Percentiles rank a stretch among this genome's conserved stretches.
Conservation (phyloP, 2,797 vertebrate genomes). For the Scomberomorus guttatus region DNA sequence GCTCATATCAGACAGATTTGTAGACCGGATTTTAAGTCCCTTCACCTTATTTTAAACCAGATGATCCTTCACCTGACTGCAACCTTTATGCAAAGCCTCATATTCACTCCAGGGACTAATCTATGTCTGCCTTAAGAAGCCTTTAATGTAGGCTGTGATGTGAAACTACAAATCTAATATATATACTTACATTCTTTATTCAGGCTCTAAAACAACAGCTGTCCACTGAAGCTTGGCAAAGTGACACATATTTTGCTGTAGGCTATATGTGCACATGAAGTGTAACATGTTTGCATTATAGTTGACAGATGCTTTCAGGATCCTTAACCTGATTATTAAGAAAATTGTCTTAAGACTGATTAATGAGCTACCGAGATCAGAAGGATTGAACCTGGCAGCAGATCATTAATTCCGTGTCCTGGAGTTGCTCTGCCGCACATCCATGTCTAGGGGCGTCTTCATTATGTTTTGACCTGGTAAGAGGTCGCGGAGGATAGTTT, state of each 20-base stretch:
- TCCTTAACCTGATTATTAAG: constrained; percentile 76
- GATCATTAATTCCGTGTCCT: constrained; percentile 71
- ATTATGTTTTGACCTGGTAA: constrained; percentile 34
- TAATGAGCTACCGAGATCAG: constrained; percentile 77
- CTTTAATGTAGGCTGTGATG: not conserved
- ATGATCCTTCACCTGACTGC: constrained; percentile 82
- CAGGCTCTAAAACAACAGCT: not conserved
- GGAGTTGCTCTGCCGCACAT: constrained; percentile 35
- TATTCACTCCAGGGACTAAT: constrained; percentile 39
- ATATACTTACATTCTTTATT: not conserved
- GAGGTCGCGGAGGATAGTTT: constrained; percentile 53
- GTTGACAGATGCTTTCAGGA: constrained; percentile 73
- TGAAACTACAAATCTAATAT: not conserved
- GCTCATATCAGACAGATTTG: constrained; percentile 65
- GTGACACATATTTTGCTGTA: not conserved
- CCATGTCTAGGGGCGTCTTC: constrained; percentile 47
- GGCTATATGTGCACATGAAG: constrained; percentile 18
- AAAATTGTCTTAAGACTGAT: constrained; percentile 74
- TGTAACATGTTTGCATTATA: constrained; percentile 45
- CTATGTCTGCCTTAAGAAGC: not conserved
- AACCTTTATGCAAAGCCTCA: constrained; percentile 73
- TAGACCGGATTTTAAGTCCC: constrained; percentile 44
- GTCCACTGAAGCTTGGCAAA: not conserved
- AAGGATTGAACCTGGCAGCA: constrained; percentile 62
- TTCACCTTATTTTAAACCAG: constrained; percentile 69